phyloP scores from a whole-genome alignment of 2,888 invertebrate species.

The Stenodera caucasica region DNA sequence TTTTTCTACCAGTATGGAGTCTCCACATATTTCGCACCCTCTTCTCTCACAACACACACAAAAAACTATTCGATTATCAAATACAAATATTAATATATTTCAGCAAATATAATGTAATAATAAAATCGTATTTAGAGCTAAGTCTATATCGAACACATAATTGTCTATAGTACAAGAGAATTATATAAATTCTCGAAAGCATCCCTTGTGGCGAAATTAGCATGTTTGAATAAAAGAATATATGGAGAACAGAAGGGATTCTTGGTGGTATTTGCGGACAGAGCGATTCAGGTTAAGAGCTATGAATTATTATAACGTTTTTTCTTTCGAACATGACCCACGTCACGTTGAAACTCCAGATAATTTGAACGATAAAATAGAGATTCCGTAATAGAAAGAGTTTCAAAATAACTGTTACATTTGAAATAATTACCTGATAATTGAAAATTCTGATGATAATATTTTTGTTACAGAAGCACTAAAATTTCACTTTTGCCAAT shows the following conservation, averaged over 20 bases:
- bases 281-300: background rate
- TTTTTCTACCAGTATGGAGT: background rate
- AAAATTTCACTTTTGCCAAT: background rate
- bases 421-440: background rate
- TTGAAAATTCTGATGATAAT: background rate
- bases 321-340: slow-evolving; percentile 10
- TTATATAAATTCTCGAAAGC: background rate
- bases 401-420: too few species aligned
- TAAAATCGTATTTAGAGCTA: too few species aligned
- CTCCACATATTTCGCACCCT: background rate
- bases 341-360: slow-evolving; percentile 5
- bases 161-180: background rate
- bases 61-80: background rate
- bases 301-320: slow-evolving; percentile 12
- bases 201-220: background rate
- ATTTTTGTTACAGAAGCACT: background rate
- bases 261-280: slow-evolving; percentile 8
- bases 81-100: too few species aligned
- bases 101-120: background rate
- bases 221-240: slow-evolving; percentile 12
- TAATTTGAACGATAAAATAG: slow-evolving; percentile 8
- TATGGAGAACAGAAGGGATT: slow-evolving; percentile 1
- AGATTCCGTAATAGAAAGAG: background rate
- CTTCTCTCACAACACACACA: background rate
- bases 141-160: background rate